Conservation (phyloP, 2,113 vertebrate species). For the Myanophis thanlyinensis region DNA sequence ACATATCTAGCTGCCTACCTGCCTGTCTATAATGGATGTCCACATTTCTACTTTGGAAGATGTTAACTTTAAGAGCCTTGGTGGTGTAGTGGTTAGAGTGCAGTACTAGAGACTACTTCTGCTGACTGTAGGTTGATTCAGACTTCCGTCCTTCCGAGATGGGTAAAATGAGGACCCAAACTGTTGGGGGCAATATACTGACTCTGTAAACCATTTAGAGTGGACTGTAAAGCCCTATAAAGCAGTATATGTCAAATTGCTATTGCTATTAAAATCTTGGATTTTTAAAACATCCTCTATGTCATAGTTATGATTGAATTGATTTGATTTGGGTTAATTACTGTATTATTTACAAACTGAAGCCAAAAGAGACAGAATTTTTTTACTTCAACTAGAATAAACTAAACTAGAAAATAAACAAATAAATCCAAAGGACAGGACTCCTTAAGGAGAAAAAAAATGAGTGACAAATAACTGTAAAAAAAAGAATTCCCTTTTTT, state of each 20-base stretch:
- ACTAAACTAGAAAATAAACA: neutral
- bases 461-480: neutral
- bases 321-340: constrained; percentile 42
- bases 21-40: neutral
- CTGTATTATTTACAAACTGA: constrained; percentile 25
- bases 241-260: too few relatives aligned
- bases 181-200: too few relatives aligned
- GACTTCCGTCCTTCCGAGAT: too few relatives aligned
- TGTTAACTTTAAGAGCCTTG: constrained; percentile 23
- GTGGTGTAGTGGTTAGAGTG: too few relatives aligned
- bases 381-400: neutral
- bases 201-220: too few relatives aligned
- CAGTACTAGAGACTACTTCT: too few relatives aligned
- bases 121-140: too few relatives aligned
- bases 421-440: neutral
- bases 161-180: too few relatives aligned
- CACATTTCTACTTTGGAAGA: constrained; percentile 34
- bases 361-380: constrained; percentile 7
- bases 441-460: too few relatives aligned
- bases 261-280: constrained; percentile 44
- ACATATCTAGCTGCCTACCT: too few relatives aligned
- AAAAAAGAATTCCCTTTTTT: neutral
- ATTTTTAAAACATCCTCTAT: constrained; percentile 18
- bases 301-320: constrained; percentile 19
- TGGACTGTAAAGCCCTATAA: too few relatives aligned